Evolutionary conservation across 2,888 invertebrate species (phyloP), one percentile per base, ranked within the genome.

Genomic region (Ectemnius continuus): DNA sequence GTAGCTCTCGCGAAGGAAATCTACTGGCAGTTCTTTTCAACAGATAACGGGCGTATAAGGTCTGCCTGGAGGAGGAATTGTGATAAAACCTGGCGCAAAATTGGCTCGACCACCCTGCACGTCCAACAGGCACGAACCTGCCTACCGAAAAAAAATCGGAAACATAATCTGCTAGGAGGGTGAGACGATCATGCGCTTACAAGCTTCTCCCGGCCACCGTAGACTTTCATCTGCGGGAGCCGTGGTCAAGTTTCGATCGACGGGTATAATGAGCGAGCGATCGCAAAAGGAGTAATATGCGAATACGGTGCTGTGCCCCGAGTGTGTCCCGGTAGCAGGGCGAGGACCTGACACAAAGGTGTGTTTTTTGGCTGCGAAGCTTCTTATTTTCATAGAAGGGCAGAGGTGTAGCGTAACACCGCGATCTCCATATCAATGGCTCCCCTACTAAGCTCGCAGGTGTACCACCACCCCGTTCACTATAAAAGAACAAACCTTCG

Each of bases 371-470:
- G 56, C 72, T 64, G 28, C 61, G 47, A 67, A 76, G 73, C 82
- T 84, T 80, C 82, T 86, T 87, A 87, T 86, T 86, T 86, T 86
- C 76, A 75, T 80, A 76, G 80, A 83, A 77, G 77, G 81, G 80
- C 84, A 82, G 84, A 85, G 86, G 88, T 88, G 86, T 88, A 88
- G 86, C 87, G 86, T 88, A 89, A 88, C 85, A 84, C 87, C 83
- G 84, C 63, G 80, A 89, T 90, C 87, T 89, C 80, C 89, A 89
- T 89, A 86, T 89, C 86, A 89, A 89, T 89, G 75, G 88, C 75
- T 81, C 85, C 84, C 87, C 86, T 85, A 84, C 84, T 79, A 84
- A 84, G 86, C 85, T 88, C 83, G 90, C 90, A 91, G 91, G 91
- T 91, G 91, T 88, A 90, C 86, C 84, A 90, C 86, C 84, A 81